Evolutionary conservation across 1,140 invertebrate species (phyloP), one percentile per base, ranked within the genome.

Genomic region (Zaprionus lachaisei): DNA sequence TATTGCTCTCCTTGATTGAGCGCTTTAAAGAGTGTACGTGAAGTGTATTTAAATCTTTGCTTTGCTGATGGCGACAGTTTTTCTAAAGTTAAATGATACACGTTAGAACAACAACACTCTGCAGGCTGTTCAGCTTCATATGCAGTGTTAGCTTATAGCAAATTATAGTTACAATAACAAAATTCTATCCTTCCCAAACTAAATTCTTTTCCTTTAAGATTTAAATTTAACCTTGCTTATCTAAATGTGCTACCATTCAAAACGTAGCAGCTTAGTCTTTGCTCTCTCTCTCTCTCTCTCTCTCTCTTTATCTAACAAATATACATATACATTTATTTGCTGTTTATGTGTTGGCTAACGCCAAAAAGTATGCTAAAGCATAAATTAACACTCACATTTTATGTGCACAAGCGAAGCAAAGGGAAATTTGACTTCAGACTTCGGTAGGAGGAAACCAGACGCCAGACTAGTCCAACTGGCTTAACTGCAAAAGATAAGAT

Each of bases 311-410:
- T 24, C 1, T 17, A 12, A 14, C 20, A 28, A 47, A 17, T 5
- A 34, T 68, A 37, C 12, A 60, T 72, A 60, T 49, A 70, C 6
- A 51, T 70, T 76, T 76, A 76, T 60, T 47, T 41, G 54, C 44
- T 60, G 63, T 72, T 72, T 66, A 72, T 72, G 62, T 72, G 56
- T 72, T 72, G 63, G 49, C 63, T 37, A 58, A 63, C 68, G 60
- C 61, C 49, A 28, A 79, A 68, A 67, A 66, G 24, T 66, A 69
- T 70, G 51, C 70, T 58, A 76, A 12, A 49, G 85, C 71, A 90
- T 89, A 89, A 90, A 89, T 89, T 89, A 89, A 89, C 85, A 89
- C 84, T 89, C 81, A 89, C 84, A 71, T 84, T 81, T 90, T 71
- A 77, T 81, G 68, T 77, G 56, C 24, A 44, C 57, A n/a, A 7